These are phyloP conservation scores for Stomorhina lunata DNA, from an alignment of 2,888 invertebrate species.

Conservation along the genomic window DNA sequence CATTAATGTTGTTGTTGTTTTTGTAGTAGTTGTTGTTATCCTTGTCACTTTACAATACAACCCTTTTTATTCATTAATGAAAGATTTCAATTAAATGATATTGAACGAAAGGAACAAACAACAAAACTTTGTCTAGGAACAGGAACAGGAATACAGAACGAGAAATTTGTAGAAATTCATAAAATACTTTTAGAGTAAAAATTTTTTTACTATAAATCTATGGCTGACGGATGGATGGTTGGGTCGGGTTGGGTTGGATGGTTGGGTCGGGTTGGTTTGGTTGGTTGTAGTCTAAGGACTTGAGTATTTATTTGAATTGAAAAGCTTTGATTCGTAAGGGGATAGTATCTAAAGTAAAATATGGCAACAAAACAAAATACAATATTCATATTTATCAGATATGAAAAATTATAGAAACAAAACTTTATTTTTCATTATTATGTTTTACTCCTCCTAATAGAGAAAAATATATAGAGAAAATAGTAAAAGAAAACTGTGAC, in stretches of 20 bases:
- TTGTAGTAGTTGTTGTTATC: not conserved
- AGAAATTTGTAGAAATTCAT: no score
- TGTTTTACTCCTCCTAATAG: no score
- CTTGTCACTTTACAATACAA: constrained; percentile 19
- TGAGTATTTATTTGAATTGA: no score
- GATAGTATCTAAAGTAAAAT: no score
- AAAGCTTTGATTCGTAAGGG: no score
- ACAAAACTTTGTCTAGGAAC: constrained; percentile 5
- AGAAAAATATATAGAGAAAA: no score
- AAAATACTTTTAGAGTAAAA: constrained; percentile 25
- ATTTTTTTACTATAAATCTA: not conserved
- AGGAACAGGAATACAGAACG: constrained; percentile 1
- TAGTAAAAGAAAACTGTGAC: constrained; percentile 39
- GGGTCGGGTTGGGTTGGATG: constrained; percentile 23
- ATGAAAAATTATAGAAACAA: not conserved
- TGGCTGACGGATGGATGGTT: not conserved
- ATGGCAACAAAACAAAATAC: no score
- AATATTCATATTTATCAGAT: constrained; percentile 40
- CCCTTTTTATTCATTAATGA: constrained; percentile 52
- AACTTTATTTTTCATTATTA: constrained; percentile 22
- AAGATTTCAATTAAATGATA: constrained; percentile 63
- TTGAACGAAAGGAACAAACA: constrained; percentile 48
- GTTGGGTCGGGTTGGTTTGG: no score
- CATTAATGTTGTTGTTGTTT: no score
- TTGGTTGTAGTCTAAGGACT: no score